Base-by-base conservation (phyloP, 2,888 invertebrate species). In the Ormia ochracea region DNA sequence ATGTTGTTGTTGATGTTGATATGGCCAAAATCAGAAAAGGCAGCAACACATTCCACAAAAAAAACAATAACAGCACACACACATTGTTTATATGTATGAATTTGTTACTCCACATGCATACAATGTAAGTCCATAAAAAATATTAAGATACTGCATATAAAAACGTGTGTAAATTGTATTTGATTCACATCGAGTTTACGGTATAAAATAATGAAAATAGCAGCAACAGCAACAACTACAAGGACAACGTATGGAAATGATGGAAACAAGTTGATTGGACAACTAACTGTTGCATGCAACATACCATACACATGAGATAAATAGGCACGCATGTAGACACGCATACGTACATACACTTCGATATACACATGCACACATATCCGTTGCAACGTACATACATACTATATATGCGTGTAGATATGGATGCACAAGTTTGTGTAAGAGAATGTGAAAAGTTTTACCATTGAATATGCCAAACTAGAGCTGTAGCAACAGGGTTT, bases 261-360 rank as follows among this genome's bases (percentile, higher is more conserved):
- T 69, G 65, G 58, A 78, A 74, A 69, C 69, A 63, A 61, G 66
- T 48, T 70, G 50, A 48, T 23, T 59, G 17, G 48, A 21, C 63
- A 66, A 74, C n/a, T n/a, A n/a, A n/a, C 41, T 68, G 68, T 74
- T 74, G 74, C 78, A 73, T 78, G 73, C 78, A 68, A 70, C 61
- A 52, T 0, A 33, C 38, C 33, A 19, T 36, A 33, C 23, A 23
- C 19, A 41, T n/a, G n/a, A n/a, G n/a, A n/a, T n/a, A n/a, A n/a
- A n/a, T n/a, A n/a, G n/a, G n/a, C n/a, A n/a, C n/a, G n/a, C n/a
- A n/a, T n/a, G n/a, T n/a, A n/a, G 9, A 48, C n/a, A 54, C n/a
- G 19, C 10, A 26, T 19, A 21, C 6, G n/a, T 19, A 9, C 1
- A 7, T 9, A 63, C 21, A 21, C 21, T 23, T 21, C 23, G 3